Evolutionary conservation across 2,797 vertebrate species (phyloP).

Genomic region (Neomorphus geoffroyi): DNA sequence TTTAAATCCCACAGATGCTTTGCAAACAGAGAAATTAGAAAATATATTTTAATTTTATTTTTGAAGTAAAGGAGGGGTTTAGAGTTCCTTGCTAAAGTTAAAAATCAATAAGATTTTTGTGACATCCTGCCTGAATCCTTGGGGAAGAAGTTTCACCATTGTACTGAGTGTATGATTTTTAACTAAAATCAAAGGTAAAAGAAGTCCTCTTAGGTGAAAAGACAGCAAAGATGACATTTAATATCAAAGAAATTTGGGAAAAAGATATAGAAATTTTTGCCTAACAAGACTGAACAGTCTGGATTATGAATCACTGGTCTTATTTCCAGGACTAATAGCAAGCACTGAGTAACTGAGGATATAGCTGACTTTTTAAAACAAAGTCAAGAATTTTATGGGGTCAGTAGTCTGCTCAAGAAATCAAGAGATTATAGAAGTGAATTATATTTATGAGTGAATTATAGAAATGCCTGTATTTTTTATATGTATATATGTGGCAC

Average conservation of each 20-base stretch:
- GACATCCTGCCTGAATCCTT: background rate
- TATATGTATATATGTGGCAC: too few species aligned
- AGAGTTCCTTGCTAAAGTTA: background rate
- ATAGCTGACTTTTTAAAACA: background rate
- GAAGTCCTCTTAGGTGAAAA: background rate
- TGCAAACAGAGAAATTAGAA: background rate
- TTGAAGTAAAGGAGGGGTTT: background rate
- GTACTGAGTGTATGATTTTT: background rate
- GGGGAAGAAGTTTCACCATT: background rate
- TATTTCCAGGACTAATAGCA: background rate
- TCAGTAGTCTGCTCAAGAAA: background rate
- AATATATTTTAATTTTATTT: background rate
- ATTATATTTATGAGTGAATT: background rate
- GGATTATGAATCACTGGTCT: background rate
- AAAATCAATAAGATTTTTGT: background rate
- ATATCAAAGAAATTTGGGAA: background rate
- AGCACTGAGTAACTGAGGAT: background rate
- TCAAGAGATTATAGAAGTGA: background rate
- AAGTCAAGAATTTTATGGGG: background rate
- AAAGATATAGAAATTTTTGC: background rate
- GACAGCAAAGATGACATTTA: background rate
- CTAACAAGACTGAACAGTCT: background rate
- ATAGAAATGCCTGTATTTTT: background rate
- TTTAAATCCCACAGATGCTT: background rate
- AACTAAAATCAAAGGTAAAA: background rate